Base-by-base conservation (phyloP, 2,113 vertebrate genomes). In the Scophthalmus maximus region DNA sequence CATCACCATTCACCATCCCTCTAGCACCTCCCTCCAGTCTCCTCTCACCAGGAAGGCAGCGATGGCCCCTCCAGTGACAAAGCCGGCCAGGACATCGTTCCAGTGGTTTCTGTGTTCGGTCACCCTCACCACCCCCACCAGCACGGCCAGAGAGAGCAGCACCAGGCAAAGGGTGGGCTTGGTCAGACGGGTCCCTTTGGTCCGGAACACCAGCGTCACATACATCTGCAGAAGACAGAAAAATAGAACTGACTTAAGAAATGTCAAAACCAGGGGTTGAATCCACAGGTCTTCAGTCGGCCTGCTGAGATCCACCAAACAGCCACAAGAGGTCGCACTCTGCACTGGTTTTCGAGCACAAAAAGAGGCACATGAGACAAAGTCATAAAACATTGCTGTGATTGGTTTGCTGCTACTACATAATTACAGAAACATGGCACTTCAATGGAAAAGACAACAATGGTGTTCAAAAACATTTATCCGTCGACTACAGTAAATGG, bases 91-190 rank as follows among this genome's bases (percentile, higher is more conserved):
- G 38, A 97, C 92, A 1, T 97, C 96, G 0, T 93, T 94, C 96
- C 96, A 97, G 88, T 97, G 96, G 90, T 96, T 97, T 1, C 96
- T 94, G 78, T 96, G 95, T 75, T 97, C 96, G 0, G 96, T 93
- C 68, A 97, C 96, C 1, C 96, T 93, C 56, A 96, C 93, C 59
- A 97, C 94, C 0, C 95, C 95, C 68, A 97, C 95, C 75, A 97
- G 90, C 87, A 95, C 94, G 4, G 96, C 95, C 2, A 97, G 91
- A 29, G 94, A 95, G 62, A 97, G 86, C 46, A 96, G 87, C 22
- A 94, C 92, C 80, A 97, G 90, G 78, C 95, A 96, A 63, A 96
- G 82, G 1, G 95, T 95, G 27, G 96, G 96, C 79, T 96, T 96
- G 58, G 94, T 94, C 78, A 97, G 89, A 17, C 96, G 94, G 8